A percentile compares a stretch with the other conserved stretches of the same genome.
These are phyloP conservation scores for Tachystola acroxantha DNA, from an alignment of 2,888 invertebrate genomes.

Conservation along the genomic window DNA sequence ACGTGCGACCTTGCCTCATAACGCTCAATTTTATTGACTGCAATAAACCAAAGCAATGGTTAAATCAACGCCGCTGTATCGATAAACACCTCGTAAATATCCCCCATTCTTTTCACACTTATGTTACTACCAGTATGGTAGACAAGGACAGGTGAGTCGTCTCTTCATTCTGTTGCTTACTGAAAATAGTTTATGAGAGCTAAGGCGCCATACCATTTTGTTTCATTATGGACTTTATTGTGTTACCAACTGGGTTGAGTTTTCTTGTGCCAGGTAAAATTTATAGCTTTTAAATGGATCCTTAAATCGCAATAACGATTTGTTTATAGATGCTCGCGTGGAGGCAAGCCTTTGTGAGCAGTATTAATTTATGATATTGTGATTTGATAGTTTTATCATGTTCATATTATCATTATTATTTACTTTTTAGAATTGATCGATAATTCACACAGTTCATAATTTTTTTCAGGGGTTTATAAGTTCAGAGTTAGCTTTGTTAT, in stretches of 20 bases:
- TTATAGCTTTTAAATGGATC: conserved; percentile 75
- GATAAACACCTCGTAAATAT: conserved; percentile 75
- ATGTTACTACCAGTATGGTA: conserved; percentile 12
- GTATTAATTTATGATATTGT: conserved; percentile 46
- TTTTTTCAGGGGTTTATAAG: too few relatives aligned
- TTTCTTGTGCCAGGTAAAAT: conserved; percentile 31
- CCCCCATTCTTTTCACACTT: conserved; percentile 36
- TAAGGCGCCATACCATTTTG: conserved; percentile 29
- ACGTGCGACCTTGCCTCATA: conserved; percentile 76
- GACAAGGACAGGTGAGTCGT: conserved; percentile 39
- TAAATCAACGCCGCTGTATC: conserved; percentile 74
- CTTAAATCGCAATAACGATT: conserved; percentile 77
- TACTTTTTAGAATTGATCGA: too few relatives aligned
- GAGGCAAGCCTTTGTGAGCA: conserved; percentile 51
- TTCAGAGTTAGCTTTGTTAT: too few relatives aligned
- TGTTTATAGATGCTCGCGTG: conserved; percentile 63
- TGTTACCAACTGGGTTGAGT: conserved; percentile 18
- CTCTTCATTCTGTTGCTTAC: conserved; percentile 63
- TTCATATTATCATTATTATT: conserved; percentile 8
- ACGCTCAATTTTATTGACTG: conserved; percentile 77
- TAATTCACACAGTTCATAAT: too few relatives aligned
- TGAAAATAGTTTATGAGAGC: conserved; percentile 75
- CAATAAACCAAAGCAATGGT: conserved; percentile 77
- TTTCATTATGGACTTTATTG: conserved; percentile 35
- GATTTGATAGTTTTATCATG: conserved; percentile 25